Evolutionary conservation across 1,140 invertebrate species (phyloP), one percentile per base, ranked within the genome.

Genomic region (Hermetia illucens): DNA sequence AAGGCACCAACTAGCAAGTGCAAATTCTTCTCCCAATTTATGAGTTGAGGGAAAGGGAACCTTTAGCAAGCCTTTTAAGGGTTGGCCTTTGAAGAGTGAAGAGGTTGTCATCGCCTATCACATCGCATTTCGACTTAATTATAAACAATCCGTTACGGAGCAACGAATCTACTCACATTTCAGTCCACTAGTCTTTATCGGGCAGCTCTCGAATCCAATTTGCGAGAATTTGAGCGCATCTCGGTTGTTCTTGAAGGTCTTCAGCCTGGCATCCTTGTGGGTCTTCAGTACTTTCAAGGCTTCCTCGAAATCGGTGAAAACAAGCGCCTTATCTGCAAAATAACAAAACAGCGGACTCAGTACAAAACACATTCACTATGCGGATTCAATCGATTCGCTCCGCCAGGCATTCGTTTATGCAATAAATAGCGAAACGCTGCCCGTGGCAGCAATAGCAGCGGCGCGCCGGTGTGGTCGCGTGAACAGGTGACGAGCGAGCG

Each of bases 191-290:
- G 35, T 34, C 16, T 34, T 24, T 1, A 34, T 21, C 39, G 50
- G 46, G 2, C 55, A 48, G 43, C 55, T 50, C 34, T 74, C 68
- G 15, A 55, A 58, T 0, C 73, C 74, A 51, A 66, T 59, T 24
- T 58, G 46, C 2, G 79, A 71, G 65, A 85, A 89, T 15, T 74
- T 66, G 4, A 75, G 62, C 3, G 85, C 86, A 48, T 86, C 82
- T 38, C 71, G 62, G 37, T 62, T 61, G 36, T 63, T 76, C 33
- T 66, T 70, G 50, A 89, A 89, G 3, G 71, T 69, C 52, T 88
- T 88, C 42, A 90, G 75, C 43, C 85, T 66, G 4, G 77, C 74
- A 27, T 73, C 74, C 55, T 83, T 82, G 50, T 76, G 70, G 41
- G 75, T 71, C 44, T 80, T 81, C 5, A 82, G 70, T 31, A 79